Base-by-base conservation (phyloP, 2,888 invertebrate genomes). In the Rhagonycha lutea region DNA sequence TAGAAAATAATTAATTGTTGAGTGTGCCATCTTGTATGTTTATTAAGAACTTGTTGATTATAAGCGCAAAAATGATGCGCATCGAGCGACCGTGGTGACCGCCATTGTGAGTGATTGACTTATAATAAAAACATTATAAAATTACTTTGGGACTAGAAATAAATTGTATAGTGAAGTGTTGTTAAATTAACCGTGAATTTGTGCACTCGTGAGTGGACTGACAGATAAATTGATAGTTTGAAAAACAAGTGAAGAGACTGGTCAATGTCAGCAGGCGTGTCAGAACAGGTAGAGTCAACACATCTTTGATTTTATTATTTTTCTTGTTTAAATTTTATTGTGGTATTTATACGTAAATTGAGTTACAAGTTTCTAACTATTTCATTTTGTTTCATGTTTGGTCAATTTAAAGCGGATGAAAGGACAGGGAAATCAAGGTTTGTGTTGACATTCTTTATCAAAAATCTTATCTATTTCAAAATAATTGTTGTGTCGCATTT, bases 201-300 rank as follows among this genome's bases (percentile, higher is more conserved):
- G 87, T 86, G 86, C 84, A 84, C 83, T 85, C 85, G 84, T 85
- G 83, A 76, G 78, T 80, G 83, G 80, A 79, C 81, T 84, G 79
- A 78, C 81, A 81, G 77, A 82, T 84, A 83, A 84, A 82, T 84
- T 83, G 80, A 78, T 80, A 85, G 83, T 85, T 84, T 75, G 83
- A 89, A 87, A 89, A 88, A 89, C 88, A 89, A 89, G 86, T 84
- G 86, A 89, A 91, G 91, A 91, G 90, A 90, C 90, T 91, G 90
- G 93, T 93, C 93, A 93, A 95, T 95, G 95, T 95, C 94, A 94
- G 93, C 95, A 94, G 94, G 94, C 94, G 94, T 94, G 93, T 93
- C 94, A 92, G 94, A 95, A 91, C 94, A 94, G 94, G 94, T 94
- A 94, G 85, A 87, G 86, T 86, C 86, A 86, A 85, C 87, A 86